Evolutionary conservation across 2,113 vertebrate genomes (phyloP).

Genomic region (Peromyscus californicus): DNA sequence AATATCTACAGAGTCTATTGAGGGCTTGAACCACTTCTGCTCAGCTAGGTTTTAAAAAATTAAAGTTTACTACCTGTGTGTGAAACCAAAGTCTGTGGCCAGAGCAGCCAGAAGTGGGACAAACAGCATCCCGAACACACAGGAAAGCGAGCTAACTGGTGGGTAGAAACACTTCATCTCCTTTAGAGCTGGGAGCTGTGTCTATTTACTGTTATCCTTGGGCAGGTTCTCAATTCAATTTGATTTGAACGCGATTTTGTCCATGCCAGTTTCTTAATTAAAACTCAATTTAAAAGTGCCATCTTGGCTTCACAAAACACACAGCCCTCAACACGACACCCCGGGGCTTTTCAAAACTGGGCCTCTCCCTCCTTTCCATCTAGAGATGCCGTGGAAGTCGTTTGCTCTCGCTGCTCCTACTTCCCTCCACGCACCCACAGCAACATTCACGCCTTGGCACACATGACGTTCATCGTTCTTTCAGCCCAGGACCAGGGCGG

Average conservation of each 20-base stretch:
- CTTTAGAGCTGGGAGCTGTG: neutral
- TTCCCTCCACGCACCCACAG: neutral
- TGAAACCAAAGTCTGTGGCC: neutral
- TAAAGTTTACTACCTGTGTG: neutral
- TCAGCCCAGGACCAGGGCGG: neutral
- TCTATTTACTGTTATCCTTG: neutral
- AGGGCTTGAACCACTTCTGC: neutral
- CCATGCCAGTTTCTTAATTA: neutral
- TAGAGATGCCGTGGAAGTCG: neutral
- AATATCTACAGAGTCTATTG: neutral
- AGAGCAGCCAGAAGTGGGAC: neutral
- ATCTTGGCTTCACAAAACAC: neutral
- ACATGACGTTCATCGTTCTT: rapidly evolving
- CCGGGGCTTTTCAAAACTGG: neutral
- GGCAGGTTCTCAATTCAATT: neutral
- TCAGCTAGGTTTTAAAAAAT: neutral
- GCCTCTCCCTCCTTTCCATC: neutral
- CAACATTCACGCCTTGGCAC: neutral
- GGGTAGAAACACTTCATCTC: neutral
- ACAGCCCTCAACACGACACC: neutral
- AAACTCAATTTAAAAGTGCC: neutral
- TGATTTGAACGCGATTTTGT: neutral
- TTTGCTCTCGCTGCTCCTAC: neutral
- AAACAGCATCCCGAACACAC: neutral
- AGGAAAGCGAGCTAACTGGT: neutral